Evolutionary conservation across 2,113 vertebrate species (phyloP).

Genomic region (Ibidorhyncha struthersii): DNA sequence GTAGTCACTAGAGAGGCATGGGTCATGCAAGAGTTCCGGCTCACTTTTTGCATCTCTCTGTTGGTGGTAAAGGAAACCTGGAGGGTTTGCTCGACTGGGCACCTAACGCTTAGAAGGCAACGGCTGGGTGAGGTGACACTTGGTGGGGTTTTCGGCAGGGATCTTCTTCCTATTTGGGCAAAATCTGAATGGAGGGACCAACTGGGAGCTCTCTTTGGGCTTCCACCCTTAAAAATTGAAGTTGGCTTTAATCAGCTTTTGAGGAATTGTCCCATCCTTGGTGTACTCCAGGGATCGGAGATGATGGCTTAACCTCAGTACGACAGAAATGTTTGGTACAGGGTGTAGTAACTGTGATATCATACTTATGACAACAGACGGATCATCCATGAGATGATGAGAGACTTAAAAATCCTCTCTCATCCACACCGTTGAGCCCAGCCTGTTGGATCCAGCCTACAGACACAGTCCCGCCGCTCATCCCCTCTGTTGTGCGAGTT

Average conservation of each 20-base stretch:
- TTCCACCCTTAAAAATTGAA: neutral
- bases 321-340: neutral
- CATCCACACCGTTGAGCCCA: neutral
- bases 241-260: neutral
- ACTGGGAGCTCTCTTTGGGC: neutral
- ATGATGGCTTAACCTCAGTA: neutral
- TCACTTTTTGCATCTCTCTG: neutral
- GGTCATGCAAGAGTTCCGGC: neutral
- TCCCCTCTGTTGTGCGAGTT: constrained; percentile 14
- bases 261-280: neutral
- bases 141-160: neutral
- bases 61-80: neutral
- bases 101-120: neutral
- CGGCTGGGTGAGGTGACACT: neutral
- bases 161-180: neutral
- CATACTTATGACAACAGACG: neutral
- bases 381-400: neutral
- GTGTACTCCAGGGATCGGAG: neutral
- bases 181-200: neutral
- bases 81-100: neutral
- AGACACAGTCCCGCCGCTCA: constrained; percentile 4
- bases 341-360: neutral
- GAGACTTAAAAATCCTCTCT: neutral
- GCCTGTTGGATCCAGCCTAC: constrained; percentile 45
- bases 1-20: fast-evolving